phyloP scores from a whole-genome alignment of 2,797 vertebrate species.

The Emys orbicularis region DNA sequence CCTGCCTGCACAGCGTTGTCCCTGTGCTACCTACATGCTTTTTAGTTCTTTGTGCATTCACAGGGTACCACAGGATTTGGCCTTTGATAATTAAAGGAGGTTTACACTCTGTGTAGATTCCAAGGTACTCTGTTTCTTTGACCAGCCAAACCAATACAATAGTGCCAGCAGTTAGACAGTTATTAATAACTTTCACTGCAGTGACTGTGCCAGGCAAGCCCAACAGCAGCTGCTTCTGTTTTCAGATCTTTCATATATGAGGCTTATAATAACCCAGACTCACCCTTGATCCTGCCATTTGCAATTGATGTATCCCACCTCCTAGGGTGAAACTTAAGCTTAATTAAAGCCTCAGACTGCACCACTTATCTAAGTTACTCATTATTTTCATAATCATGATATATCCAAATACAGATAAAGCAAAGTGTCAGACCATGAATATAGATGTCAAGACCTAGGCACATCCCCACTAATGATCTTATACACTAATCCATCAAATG shows the following conservation, averaged over 20 bases:
- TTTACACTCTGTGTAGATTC: too few relatives aligned
- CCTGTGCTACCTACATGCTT: neutral
- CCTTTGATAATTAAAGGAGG: too few relatives aligned
- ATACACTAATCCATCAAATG: neutral
- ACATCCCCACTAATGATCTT: neutral
- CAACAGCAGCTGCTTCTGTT: conserved; percentile 39
- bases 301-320: conserved; percentile 39
- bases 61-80: neutral
- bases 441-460: neutral
- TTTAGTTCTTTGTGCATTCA: neutral
- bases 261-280: conserved; percentile 50
- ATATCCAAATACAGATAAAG: neutral
- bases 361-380: neutral
- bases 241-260: conserved; percentile 44
- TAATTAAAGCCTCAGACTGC: conserved; percentile 42
- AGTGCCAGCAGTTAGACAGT: neutral
- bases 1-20: neutral
- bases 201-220: neutral
- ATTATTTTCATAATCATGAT: neutral
- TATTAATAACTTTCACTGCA: neutral
- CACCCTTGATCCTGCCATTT: conserved; percentile 51
- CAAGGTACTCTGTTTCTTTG: neutral
- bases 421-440: neutral
- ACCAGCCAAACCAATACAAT: neutral
- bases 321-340: conserved; percentile 28